These are phyloP conservation scores for Choloepus didactylus DNA, from an alignment of 2,797 vertebrate species.

Conservation along the genomic window DNA sequence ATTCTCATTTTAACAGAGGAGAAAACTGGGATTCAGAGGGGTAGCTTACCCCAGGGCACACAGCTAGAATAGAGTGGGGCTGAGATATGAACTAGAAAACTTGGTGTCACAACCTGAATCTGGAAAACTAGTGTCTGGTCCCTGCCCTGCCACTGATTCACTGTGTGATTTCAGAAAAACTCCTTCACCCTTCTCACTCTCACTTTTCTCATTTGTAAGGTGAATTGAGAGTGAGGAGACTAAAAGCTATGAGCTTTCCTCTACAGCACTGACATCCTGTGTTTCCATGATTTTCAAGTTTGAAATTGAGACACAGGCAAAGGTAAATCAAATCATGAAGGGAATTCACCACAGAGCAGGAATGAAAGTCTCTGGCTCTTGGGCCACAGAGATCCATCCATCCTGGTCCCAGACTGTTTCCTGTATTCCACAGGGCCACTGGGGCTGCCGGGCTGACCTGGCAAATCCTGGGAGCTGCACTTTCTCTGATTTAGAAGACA, in stretches of 20 bases:
- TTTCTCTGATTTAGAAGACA: not conserved
- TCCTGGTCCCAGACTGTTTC: not conserved
- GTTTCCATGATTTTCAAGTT: not conserved
- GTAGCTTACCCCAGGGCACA: too few species aligned
- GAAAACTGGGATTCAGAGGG: not conserved
- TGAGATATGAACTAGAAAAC: not conserved
- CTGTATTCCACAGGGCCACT: not conserved
- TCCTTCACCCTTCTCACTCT: not conserved
- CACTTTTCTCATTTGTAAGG: not conserved
- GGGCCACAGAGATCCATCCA: not conserved
- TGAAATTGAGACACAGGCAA: not conserved
- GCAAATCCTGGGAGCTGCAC: not conserved
- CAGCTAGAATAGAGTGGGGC: not conserved
- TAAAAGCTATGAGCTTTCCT: not conserved
- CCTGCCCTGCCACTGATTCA: not conserved
- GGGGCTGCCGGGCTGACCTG: accelerated
- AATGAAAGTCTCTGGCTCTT: not conserved
- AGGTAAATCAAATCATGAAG: not conserved
- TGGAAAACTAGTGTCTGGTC: not conserved
- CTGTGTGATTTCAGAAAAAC: not conserved
- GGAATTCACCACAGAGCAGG: not conserved
- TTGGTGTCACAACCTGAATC: too few species aligned
- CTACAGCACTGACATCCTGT: not conserved
- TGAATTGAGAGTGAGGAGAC: not conserved
- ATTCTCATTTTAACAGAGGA: not conserved